phyloP scores from a whole-genome alignment of 2,113 vertebrate genomes.

The Willisornis vidua region DNA sequence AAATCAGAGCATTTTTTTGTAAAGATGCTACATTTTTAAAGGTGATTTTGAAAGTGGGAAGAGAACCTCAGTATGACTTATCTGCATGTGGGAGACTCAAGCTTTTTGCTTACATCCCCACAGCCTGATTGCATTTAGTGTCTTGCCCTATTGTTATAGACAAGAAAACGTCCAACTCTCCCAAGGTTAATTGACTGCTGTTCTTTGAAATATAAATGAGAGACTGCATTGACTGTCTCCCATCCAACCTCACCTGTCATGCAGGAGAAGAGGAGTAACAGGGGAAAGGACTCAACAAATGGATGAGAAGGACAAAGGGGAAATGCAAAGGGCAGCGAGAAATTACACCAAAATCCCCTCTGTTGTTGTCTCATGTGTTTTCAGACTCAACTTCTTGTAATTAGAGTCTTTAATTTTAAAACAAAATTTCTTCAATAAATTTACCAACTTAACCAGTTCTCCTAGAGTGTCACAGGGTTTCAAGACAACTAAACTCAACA shows the following conservation, averaged over 20 bases:
- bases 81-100: background rate
- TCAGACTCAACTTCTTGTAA: background rate
- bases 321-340: slow-evolving; percentile 19
- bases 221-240: slow-evolving; percentile 63
- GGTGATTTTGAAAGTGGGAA: background rate
- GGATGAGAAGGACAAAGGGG: slow-evolving; percentile 47
- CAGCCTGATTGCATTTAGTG: background rate
- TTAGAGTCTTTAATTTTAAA: background rate
- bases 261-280: background rate
- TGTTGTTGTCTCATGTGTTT: background rate
- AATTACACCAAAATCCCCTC: background rate
- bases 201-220: slow-evolving; percentile 74
- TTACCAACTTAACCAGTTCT: background rate
- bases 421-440: background rate
- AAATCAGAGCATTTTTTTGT: background rate
- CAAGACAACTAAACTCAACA: background rate
- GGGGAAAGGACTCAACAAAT: slow-evolving; percentile 35
- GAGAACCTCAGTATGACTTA: background rate
- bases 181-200: slow-evolving; percentile 75
- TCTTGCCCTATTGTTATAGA: slow-evolving; percentile 40
- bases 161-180: slow-evolving; percentile 55
- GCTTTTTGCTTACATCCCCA: background rate
- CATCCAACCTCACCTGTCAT: slow-evolving; percentile 68
- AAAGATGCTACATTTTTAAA: background rate
- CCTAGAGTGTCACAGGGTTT: background rate